These are phyloP conservation scores for Zaprionus obscuricornis DNA, from an alignment of 2,888 invertebrate species.

Conservation along the genomic window DNA sequence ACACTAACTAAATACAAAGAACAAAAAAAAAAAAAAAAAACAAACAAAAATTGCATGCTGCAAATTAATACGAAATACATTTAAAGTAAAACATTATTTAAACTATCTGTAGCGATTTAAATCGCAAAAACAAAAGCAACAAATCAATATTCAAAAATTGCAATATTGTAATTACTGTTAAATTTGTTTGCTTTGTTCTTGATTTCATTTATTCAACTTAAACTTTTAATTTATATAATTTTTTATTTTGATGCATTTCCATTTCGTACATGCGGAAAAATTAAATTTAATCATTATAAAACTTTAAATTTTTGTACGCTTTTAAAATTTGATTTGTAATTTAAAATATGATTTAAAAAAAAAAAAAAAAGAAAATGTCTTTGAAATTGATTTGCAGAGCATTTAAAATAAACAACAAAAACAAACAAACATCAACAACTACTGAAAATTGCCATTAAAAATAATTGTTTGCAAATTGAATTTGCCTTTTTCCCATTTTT, in stretches of 20 bases:
- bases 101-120: slow-evolving; percentile 18
- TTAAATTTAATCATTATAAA: not conserved
- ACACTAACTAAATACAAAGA: slow-evolving; percentile 21
- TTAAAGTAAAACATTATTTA: slow-evolving; percentile 44
- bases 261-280: slow-evolving; percentile 2
- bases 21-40: slow-evolving; percentile 11
- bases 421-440: too few relatives aligned
- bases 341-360: not conserved
- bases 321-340: slow-evolving; percentile 1
- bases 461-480: slow-evolving; percentile 18
- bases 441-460: slow-evolving; percentile 26
- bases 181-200: slow-evolving; percentile 4
- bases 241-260: not conserved
- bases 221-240: slow-evolving; percentile 5
- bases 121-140: slow-evolving; percentile 5
- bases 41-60: slow-evolving; percentile 39
- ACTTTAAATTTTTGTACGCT: not conserved
- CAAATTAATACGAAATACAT: slow-evolving; percentile 62
- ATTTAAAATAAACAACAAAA: slow-evolving; percentile 20
- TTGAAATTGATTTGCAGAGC: slow-evolving; percentile 50
- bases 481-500: slow-evolving; percentile 33
- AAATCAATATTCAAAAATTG: not conserved
- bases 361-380: slow-evolving; percentile 23
- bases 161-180: too few relatives aligned
- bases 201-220: not conserved